These are phyloP conservation scores for Aulostomus chinensis DNA, from an alignment of 2,797 vertebrate species.

Conservation along the genomic window DNA sequence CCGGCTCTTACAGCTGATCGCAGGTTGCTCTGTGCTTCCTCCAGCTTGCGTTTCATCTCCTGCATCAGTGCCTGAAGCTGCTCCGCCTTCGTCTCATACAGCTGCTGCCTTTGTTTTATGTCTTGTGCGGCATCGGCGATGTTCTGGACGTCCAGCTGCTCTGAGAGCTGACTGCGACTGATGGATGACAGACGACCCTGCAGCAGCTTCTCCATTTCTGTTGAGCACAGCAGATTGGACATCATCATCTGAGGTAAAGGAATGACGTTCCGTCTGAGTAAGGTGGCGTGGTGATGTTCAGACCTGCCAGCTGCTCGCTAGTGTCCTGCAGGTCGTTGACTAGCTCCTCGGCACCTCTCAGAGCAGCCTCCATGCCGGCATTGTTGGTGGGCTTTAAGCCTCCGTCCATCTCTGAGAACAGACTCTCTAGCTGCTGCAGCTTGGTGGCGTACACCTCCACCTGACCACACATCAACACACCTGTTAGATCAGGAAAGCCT, in stretches of 20 bases:
- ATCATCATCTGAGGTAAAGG: neutral
- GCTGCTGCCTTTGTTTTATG: conserved; percentile 59
- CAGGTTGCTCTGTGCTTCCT: conserved; percentile 63
- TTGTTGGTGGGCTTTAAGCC: conserved; percentile 17
- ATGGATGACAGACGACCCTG: conserved; percentile 73
- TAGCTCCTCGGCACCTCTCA: conserved; percentile 70
- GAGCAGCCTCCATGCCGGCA: conserved; percentile 73
- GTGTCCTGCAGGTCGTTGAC: conserved; percentile 76
- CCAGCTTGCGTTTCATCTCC: conserved; percentile 76
- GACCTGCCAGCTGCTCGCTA: conserved; percentile 64
- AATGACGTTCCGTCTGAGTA: too few species aligned
- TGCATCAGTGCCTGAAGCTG: conserved; percentile 71
- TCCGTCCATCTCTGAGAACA: conserved; percentile 50
- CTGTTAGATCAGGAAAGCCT: too few species aligned
- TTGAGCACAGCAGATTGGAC: neutral
- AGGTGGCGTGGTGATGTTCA: too few species aligned
- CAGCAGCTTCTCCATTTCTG: conserved; percentile 79
- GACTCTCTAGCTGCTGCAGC: conserved; percentile 80
- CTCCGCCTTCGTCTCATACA: conserved; percentile 69
- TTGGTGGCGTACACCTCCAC: conserved; percentile 76
- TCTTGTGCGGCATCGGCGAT: conserved; percentile 43
- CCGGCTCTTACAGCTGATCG: conserved; percentile 75
- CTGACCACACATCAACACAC: conserved; percentile 61
- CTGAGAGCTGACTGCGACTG: conserved; percentile 67
- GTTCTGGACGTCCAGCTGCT: conserved; percentile 68